Evolutionary conservation across 2,797 vertebrate genomes (phyloP).

Genomic region (Cuniculus paca): DNA sequence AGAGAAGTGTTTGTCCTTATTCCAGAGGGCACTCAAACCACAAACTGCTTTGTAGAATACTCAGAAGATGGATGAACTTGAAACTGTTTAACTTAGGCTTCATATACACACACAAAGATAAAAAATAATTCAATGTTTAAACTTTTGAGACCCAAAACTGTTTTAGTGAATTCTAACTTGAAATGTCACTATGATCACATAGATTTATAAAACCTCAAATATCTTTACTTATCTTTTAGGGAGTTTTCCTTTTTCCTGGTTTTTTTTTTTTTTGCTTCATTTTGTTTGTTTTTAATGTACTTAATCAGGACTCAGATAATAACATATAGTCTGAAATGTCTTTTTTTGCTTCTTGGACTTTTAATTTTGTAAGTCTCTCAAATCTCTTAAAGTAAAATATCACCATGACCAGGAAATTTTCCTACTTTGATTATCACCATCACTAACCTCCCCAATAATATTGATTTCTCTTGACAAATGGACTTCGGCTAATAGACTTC

Average conservation of each 20-base stretch:
- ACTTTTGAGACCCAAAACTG: constrained; percentile 55
- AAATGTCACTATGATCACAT: constrained; percentile 70
- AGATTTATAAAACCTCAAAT: constrained; percentile 74
- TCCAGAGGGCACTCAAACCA: constrained; percentile 49
- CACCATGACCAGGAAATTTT: neutral
- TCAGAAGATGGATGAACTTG: constrained; percentile 62
- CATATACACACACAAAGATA: constrained; percentile 53
- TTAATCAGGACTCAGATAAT: constrained; percentile 60
- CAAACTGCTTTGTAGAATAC: constrained; percentile 46
- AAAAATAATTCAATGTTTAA: constrained; percentile 53
- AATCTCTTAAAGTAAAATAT: constrained; percentile 56
- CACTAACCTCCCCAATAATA: neutral
- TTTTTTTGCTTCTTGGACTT: constrained; percentile 50
- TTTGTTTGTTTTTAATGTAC: neutral
- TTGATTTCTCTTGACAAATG: constrained; percentile 21
- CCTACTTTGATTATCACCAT: neutral
- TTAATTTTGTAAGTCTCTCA: constrained; percentile 48
- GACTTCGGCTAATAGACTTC: neutral
- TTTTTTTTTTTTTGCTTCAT: neutral
- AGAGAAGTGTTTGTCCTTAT: constrained; percentile 58
- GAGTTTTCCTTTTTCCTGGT: constrained; percentile 51
- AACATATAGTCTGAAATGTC: constrained; percentile 36
- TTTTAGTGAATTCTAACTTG: constrained; percentile 61
- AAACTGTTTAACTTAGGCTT: constrained; percentile 61
- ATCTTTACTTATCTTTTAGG: constrained; percentile 55